Evolutionary conservation across 2,113 vertebrate genomes (phyloP).

Genomic region (Mus pahari): DNA sequence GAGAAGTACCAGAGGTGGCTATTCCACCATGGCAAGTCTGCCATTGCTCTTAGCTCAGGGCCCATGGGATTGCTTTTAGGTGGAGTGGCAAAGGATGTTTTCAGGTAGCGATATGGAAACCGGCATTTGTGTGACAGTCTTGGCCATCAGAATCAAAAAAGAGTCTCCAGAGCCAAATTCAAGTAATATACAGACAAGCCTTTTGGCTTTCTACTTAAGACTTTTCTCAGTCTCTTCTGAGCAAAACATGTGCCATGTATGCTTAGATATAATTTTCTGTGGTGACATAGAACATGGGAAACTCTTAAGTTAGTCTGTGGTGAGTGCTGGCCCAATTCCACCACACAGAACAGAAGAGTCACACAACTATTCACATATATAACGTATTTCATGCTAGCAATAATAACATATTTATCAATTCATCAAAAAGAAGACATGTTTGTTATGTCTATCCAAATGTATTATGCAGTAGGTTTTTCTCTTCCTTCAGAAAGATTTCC

Average conservation of each 20-base stretch:
- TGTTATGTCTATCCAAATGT: constrained; percentile 58
- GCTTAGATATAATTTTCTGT: constrained; percentile 26
- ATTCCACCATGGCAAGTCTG: background rate
- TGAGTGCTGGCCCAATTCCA: constrained; percentile 41
- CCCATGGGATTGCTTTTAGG: background rate
- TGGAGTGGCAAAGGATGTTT: background rate
- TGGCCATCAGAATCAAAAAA: background rate
- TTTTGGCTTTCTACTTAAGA: constrained; percentile 11
- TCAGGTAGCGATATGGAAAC: background rate
- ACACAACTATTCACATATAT: constrained; percentile 19
- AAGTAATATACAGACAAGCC: background rate
- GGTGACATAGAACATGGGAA: constrained; percentile 18
- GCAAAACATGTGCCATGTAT: background rate
- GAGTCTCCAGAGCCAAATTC: background rate
- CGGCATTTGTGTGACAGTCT: background rate
- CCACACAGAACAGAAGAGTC: constrained; percentile 46
- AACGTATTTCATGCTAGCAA: constrained; percentile 65
- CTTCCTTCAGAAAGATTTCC: constrained; percentile 74
- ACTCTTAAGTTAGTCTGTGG: constrained; percentile 31
- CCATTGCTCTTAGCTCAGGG: background rate
- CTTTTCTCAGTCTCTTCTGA: constrained; percentile 5
- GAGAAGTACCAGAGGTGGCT: background rate
- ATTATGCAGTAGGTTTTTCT: constrained; percentile 63
- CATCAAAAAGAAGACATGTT: constrained; percentile 62
- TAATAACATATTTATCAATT: constrained; percentile 69